Conservation (phyloP, 2,113 vertebrate genomes). For the Chauna torquata region DNA sequence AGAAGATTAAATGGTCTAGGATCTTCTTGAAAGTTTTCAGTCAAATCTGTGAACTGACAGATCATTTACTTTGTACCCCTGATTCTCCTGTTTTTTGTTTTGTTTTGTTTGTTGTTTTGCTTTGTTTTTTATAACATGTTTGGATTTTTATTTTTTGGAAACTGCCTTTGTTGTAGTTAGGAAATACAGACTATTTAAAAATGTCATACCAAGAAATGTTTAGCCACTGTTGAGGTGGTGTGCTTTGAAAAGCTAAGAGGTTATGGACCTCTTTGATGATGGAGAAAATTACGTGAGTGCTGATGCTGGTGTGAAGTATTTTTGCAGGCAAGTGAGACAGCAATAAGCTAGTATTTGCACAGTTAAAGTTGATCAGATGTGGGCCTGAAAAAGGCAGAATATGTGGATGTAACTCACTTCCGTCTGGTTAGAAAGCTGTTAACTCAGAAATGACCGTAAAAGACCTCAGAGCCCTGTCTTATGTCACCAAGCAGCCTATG, state of each 20-base stretch:
- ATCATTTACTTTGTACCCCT: background rate
- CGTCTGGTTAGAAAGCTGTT: background rate
- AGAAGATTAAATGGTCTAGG: conserved; percentile 4
- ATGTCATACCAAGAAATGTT: background rate
- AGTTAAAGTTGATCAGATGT: background rate
- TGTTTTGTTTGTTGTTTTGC: background rate
- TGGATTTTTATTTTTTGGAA: background rate
- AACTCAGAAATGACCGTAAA: background rate
- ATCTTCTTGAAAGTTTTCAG: conserved; percentile 10
- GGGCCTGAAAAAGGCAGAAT: background rate
- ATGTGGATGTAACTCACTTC: background rate
- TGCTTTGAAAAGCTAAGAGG: background rate
- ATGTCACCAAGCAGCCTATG: background rate
- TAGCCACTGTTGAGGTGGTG: background rate
- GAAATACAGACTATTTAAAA: background rate
- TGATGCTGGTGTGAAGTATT: background rate
- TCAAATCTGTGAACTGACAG: background rate
- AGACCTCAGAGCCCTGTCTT: background rate
- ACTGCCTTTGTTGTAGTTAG: background rate
- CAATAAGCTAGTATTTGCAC: background rate
- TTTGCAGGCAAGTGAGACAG: background rate
- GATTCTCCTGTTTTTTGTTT: background rate
- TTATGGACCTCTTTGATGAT: background rate
- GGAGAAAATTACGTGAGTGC: background rate
- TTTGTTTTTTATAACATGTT: background rate